A percentile compares a stretch with the other conserved stretches of the same genome.
Conservation (phyloP, 2,888 invertebrate species). For the Heliconius ismenius region DNA sequence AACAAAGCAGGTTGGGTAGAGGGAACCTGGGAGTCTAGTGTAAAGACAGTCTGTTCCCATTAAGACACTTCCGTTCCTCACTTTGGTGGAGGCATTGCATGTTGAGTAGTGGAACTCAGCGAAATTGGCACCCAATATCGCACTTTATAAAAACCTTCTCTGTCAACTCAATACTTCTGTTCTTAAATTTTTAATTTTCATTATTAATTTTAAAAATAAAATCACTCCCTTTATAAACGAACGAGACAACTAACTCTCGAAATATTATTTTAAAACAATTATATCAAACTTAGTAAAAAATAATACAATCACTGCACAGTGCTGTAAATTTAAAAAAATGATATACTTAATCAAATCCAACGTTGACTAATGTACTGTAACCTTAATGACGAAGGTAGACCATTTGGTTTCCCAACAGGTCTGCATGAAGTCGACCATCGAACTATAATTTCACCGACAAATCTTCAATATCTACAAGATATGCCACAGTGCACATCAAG, state of each 20-base stretch:
- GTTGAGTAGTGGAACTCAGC: too few relatives aligned
- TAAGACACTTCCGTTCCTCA: too few relatives aligned
- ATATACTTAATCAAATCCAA: neutral
- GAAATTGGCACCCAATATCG: neutral
- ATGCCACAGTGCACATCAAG: slow-evolving; percentile 27
- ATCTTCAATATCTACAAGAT: slow-evolving; percentile 1
- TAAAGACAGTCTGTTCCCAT: too few relatives aligned
- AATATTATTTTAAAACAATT: neutral
- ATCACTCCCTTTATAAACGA: too few relatives aligned
- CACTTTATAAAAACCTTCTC: too few relatives aligned
- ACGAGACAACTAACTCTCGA: too few relatives aligned
- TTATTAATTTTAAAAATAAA: too few relatives aligned
- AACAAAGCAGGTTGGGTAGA: too few relatives aligned
- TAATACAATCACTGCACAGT: neutral
- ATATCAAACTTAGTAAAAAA: neutral
- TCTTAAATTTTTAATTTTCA: too few relatives aligned
- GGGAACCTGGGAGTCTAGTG: too few relatives aligned
- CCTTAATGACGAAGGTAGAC: slow-evolving; percentile 11
- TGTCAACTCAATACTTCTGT: too few relatives aligned
- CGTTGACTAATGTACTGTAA: slow-evolving; percentile 15
- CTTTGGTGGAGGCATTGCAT: too few relatives aligned
- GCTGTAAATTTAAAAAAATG: neutral
- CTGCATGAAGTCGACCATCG: slow-evolving; percentile 6
- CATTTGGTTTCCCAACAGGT: neutral
- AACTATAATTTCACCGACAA: slow-evolving; percentile 15